Evolutionary conservation across 2,113 vertebrate species (phyloP).

Genomic region (Heterotilapia buettikoferi): DNA sequence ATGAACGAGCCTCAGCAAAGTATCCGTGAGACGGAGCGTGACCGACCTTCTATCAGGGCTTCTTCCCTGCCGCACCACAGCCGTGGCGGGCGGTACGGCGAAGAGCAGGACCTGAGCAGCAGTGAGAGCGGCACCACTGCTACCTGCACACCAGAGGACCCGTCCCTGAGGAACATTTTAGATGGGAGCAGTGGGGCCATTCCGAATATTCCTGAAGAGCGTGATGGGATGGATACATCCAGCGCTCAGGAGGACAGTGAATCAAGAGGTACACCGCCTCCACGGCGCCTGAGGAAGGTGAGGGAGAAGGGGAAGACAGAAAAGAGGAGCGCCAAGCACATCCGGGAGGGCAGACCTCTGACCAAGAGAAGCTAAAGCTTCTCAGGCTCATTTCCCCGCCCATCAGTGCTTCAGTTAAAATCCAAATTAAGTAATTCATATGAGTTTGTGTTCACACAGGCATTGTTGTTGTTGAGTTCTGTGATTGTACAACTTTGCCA

Average conservation of each 20-base stretch:
- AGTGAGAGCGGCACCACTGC: slow-evolving; percentile 89
- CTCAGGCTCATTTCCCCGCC: not conserved
- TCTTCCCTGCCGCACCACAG: slow-evolving; percentile 68
- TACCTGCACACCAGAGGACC: slow-evolving; percentile 86
- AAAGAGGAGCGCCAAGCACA: slow-evolving; percentile 65
- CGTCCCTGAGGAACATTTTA: slow-evolving; percentile 77
- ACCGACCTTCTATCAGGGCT: slow-evolving; percentile 80
- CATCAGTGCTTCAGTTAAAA: not conserved
- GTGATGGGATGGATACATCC: slow-evolving; percentile 69
- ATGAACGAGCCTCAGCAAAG: slow-evolving; percentile 88
- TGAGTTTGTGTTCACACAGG: slow-evolving; percentile 20
- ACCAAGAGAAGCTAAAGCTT: slow-evolving; percentile 54
- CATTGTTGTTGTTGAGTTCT: slow-evolving; percentile 43
- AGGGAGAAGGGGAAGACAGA: slow-evolving; percentile 70
- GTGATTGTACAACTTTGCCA: slow-evolving; percentile 60
- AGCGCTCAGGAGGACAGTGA: slow-evolving; percentile 72
- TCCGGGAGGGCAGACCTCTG: slow-evolving; percentile 64
- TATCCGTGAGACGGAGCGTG: slow-evolving; percentile 77
- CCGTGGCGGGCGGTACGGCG: slow-evolving; percentile 46
- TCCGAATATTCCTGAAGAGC: slow-evolving; percentile 72
- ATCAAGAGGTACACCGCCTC: slow-evolving; percentile 71
- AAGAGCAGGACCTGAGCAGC: slow-evolving; percentile 90
- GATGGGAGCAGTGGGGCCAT: slow-evolving; percentile 75
- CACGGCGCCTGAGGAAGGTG: slow-evolving; percentile 71
- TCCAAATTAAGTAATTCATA: not conserved